These are phyloP conservation scores for Calameuta idolon DNA, from an alignment of 2,888 invertebrate species.

Conservation along the genomic window DNA sequence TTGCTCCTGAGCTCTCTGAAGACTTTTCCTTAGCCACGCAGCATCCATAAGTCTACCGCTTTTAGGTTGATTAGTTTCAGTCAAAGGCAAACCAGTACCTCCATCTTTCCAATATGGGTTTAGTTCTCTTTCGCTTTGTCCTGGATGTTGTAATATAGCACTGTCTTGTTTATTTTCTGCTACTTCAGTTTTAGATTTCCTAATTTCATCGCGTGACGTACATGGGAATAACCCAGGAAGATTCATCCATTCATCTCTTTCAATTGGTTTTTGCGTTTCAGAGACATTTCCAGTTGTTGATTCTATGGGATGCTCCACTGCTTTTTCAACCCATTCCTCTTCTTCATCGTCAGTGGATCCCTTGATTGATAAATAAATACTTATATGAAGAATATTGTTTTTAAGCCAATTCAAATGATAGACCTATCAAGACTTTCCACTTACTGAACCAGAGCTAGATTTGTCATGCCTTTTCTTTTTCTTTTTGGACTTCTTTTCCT, in stretches of 20 bases:
- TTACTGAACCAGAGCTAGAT: conserved; percentile 28
- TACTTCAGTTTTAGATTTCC: conserved; percentile 65
- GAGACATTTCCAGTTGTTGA: background rate
- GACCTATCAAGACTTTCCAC: background rate
- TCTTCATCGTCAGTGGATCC: conserved; percentile 54
- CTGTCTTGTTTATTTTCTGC: conserved; percentile 70
- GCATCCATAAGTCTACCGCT: conserved; percentile 51
- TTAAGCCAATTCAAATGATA: background rate
- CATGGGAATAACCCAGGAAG: conserved; percentile 71
- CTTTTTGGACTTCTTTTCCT: conserved; percentile 36
- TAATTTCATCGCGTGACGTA: conserved; percentile 64
- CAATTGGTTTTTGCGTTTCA: conserved; percentile 38
- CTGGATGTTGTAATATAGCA: conserved; percentile 76
- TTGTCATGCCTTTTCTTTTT: conserved; percentile 38
- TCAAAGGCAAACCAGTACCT: conserved; percentile 82
- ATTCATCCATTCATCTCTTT: conserved; percentile 86
- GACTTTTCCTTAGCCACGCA: conserved; percentile 70
- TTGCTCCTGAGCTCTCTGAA: conserved; percentile 70
- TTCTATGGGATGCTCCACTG: conserved; percentile 8
- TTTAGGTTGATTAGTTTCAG: conserved; percentile 54
- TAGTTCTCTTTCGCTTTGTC: conserved; percentile 80
- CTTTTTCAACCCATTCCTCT: conserved; percentile 76
- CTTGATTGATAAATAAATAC: conserved; percentile 22
- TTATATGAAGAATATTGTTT: background rate
- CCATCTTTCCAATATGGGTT: conserved; percentile 95